phyloP scores from a whole-genome alignment of 2,797 vertebrate species.

The Eulemur rubriventer region DNA sequence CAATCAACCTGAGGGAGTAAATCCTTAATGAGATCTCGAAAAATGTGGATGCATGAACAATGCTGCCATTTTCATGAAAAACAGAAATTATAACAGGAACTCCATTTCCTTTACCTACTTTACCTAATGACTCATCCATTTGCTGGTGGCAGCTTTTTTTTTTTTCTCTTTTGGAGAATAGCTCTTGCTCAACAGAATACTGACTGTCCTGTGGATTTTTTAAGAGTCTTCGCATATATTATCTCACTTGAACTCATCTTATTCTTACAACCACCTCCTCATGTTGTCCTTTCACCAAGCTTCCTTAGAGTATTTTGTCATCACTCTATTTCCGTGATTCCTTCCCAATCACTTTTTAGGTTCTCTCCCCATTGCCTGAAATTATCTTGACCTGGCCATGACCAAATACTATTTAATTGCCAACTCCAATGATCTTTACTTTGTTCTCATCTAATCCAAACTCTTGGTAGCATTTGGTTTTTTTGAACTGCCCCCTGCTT shows the following conservation, averaged over 20 bases:
- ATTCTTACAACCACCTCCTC: not conserved
- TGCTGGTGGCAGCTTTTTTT: slow-evolving; percentile 4
- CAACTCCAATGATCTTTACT: not conserved
- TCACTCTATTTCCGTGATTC: not conserved
- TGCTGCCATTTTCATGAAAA: slow-evolving; percentile 13
- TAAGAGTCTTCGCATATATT: slow-evolving; percentile 9
- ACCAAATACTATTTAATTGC: not conserved
- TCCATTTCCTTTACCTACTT: slow-evolving; percentile 41
- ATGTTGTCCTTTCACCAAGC: not conserved
- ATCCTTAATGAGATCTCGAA: slow-evolving; percentile 33
- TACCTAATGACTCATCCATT: slow-evolving; percentile 52
- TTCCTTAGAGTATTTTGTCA: slow-evolving; percentile 27
- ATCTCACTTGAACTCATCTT: slow-evolving; percentile 51
- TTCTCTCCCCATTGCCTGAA: not conserved
- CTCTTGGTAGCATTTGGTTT: not conserved
- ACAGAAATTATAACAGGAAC: not conserved
- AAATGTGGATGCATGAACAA: slow-evolving; percentile 27
- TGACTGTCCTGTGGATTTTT: slow-evolving; percentile 36
- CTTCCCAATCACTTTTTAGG: not conserved
- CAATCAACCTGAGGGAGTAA: not conserved
- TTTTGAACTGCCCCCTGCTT: not conserved
- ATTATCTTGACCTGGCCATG: slow-evolving; percentile 36
- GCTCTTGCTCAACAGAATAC: slow-evolving; percentile 43
- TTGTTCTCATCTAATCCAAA: not conserved
- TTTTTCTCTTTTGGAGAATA: not conserved